Base-by-base conservation (phyloP, 1,140 invertebrate genomes). In the Liolophura sinensis region DNA sequence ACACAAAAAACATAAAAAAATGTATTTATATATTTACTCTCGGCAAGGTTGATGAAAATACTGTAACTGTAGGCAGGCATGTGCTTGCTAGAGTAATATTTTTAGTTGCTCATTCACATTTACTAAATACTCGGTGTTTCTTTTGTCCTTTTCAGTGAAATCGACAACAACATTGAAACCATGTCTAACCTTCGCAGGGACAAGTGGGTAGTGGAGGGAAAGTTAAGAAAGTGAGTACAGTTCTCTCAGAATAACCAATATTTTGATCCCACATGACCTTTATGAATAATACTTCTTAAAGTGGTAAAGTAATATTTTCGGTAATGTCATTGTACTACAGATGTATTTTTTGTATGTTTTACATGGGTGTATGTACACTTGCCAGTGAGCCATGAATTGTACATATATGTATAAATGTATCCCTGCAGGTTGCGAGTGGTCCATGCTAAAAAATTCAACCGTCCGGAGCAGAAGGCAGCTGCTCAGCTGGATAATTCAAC, bases 171-270 rank as follows among this genome's bases (percentile, higher is more conserved):
- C 62, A 82, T 88, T 51, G 87, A 88, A 65, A 73, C 75, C 51
- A 85, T 87, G 67, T 82, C 82, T 66, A 83, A 81, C 18, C 76
- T 87, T 15, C 79, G 86, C 58, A 79, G 85, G 65, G 85, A 87
- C 63, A 87, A 86, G 64, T 87, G 86, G 85, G 70, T 85, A 16
- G 77, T 94, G 55, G 94, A 96, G 81, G 92, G 92, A 58, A 94
- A 94, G 85, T 89, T 96, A 50, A 87, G 93, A 77, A 94, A 95
- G 91, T 94, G 85, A 88, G 89, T 88, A 5, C 58, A 52, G 48
- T 40, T 40, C 31, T 40, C 31, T 40, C 9, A 40, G 9, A 40
- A 40, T 40, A 40, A 40, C 31, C 31, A 3, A 40, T 40, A 40
- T 40, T 40, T 40, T 40, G 31, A 54, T 3, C 3, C n/a, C 51